Evolutionary conservation across 2,888 invertebrate species (phyloP).

Genomic region (Parascotia fuliginaria): DNA sequence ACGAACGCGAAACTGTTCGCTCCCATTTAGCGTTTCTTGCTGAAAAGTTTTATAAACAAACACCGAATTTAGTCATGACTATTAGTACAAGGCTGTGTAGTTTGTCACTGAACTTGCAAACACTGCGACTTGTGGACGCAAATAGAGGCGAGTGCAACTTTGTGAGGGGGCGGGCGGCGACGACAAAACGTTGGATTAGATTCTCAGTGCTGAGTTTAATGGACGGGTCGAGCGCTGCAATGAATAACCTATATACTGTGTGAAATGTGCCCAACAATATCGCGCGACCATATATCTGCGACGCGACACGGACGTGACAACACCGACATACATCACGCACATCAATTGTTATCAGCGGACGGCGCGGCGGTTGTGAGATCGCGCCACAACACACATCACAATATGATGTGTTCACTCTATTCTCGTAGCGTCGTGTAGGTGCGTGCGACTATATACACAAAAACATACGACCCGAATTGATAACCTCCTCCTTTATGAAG

Average conservation of each 20-base stretch:
- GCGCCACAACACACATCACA: too few species aligned
- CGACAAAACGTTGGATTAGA: conserved; percentile 4
- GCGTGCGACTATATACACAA: too few species aligned
- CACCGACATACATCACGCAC: too few species aligned
- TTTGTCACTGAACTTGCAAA: conserved; percentile 3
- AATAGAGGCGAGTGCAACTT: not conserved
- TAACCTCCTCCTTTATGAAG: too few species aligned
- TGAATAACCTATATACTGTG: too few species aligned
- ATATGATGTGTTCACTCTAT: too few species aligned
- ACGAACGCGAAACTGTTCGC: conserved; percentile 1
- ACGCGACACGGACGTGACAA: not conserved
- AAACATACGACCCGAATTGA: too few species aligned
- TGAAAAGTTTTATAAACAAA: conserved; percentile 1
- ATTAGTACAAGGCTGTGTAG: not conserved
- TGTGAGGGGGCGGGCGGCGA: not conserved
- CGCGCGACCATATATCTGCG: conserved; percentile 1
- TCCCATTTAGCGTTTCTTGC: conserved; percentile 1
- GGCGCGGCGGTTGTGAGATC: too few species aligned
- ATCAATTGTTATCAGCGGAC: too few species aligned
- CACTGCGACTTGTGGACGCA: not conserved
- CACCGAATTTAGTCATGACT: not conserved
- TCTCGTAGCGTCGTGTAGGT: too few species aligned
- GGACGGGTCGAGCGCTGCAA: conserved; percentile 15
- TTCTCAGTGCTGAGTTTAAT: conserved; percentile 13
- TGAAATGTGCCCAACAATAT: too few species aligned